Evolutionary conservation across 1,140 invertebrate species (phyloP), one percentile per base, ranked within the genome.

Genomic region (Dermatophagoides farinae): DNA sequence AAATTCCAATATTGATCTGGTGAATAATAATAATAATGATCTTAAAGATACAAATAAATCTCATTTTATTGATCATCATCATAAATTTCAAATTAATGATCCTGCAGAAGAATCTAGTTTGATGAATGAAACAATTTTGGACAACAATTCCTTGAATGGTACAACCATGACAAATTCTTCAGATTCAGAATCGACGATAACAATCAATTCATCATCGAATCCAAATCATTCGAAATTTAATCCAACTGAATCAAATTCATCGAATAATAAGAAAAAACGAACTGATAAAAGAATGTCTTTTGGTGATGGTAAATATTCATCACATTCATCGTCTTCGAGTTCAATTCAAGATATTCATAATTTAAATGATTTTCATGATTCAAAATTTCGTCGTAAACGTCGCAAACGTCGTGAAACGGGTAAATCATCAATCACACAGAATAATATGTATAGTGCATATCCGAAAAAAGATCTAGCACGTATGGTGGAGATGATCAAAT

Each of bases 401-500:
- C 12, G 23, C 6, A 22, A 47, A 31, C 37, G n/a, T 16, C 61
- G 61, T 4, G 61, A 62, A n/a, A 58, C 54, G 6, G 31, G 61
- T 14, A 51, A 62, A 57, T 4, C 61, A 14, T 46, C 16, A 47
- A 14, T 11, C 22, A 57, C 39, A 11, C 25, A 31, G 14, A 61
- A 31, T 20, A 39, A 41, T 51, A 57, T 12, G 16, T 22, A 55
- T 51, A 43, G 59, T 18, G 22, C 20, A 23, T 50, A 38, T 23
- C 31, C 43, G 37, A 8, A 41, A 61, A 20, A 31, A 64, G 63
- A 64, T 59, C 53, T 64, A 10, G 40, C 65, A n/a, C 62, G 64
- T 39, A 55, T 58, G 5, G 57, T 66, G 16, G 65, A 66, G 44
- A 62, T 61, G 20, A 46, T 66, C 11, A 57, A 64, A 44, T 22